Conservation (phyloP, 1,140 invertebrate genomes). For the Drosophila sp. region DNA sequence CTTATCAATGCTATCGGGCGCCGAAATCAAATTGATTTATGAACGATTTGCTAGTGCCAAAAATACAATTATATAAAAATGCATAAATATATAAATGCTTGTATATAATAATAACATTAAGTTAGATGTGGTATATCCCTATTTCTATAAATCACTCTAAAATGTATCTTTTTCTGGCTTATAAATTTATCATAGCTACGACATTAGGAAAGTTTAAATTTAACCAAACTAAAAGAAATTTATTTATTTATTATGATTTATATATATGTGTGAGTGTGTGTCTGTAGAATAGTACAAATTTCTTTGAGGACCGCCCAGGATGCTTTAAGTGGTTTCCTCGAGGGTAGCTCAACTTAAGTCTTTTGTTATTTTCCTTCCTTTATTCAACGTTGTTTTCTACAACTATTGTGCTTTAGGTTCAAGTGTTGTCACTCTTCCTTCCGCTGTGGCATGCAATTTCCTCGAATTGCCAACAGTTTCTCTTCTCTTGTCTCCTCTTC, state of each 20-base stretch:
- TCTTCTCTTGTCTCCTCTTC: too few species aligned
- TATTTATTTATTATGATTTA: neutral
- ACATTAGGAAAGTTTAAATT: too few species aligned
- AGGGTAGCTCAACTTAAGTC: slow-evolving; percentile 19
- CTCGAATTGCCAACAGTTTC: slow-evolving; percentile 53
- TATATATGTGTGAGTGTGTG: too few species aligned
- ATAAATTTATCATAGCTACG: too few species aligned
- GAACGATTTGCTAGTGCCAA: slow-evolving; percentile 74
- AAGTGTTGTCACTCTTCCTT: slow-evolving; percentile 55
- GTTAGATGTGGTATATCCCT: too few species aligned
- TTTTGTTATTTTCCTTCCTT: slow-evolving; percentile 22
- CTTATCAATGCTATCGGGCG: slow-evolving; percentile 65
- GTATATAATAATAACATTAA: slow-evolving; percentile 4
- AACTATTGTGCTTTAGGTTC: slow-evolving; percentile 17
- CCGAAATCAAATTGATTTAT: slow-evolving; percentile 80
- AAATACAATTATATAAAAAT: slow-evolving; percentile 36
- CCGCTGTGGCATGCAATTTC: slow-evolving; percentile 62
- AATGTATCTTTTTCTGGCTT: too few species aligned
- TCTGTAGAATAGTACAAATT: slow-evolving; percentile 14
- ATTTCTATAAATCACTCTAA: too few species aligned
- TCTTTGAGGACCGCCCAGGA: slow-evolving; percentile 28
- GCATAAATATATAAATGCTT: slow-evolving; percentile 11
- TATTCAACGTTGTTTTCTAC: neutral
- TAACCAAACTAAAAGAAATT: too few species aligned
- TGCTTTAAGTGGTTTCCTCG: slow-evolving; percentile 14